Percentiles rank a stretch among this genome's conserved stretches.
Conservation (phyloP, 2,113 vertebrate genomes). For the Hemiscyllium ocellatum region DNA sequence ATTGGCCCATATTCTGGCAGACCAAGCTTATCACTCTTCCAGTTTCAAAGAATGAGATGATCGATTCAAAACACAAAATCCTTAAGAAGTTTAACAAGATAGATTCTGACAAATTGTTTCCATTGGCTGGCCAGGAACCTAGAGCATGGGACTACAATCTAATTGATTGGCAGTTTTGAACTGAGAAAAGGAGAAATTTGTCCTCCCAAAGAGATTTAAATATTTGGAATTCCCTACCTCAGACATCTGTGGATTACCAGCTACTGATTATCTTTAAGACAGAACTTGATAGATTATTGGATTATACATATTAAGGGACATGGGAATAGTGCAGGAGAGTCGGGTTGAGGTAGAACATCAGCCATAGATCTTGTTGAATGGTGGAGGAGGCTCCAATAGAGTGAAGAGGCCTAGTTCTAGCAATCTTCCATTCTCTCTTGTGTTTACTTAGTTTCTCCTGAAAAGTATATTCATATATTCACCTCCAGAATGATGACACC, state of each 20-base stretch:
- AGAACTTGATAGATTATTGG: neutral
- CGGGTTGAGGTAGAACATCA: neutral
- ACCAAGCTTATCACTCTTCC: neutral
- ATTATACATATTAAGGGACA: neutral
- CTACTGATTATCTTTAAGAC: neutral
- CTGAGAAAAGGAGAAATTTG: neutral
- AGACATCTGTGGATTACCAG: neutral
- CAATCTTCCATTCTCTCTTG: neutral
- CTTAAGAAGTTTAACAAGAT: neutral
- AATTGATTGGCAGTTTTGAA: neutral
- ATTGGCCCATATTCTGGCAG: neutral
- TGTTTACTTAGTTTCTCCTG: neutral
- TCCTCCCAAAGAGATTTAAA: neutral
- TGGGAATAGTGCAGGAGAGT: neutral
- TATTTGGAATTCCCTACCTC: neutral
- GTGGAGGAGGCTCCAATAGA: neutral
- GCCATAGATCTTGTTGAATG: neutral
- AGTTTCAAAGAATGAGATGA: neutral
- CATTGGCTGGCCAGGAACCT: neutral
- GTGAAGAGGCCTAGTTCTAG: neutral
- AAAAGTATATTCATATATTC: neutral
- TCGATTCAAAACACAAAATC: neutral
- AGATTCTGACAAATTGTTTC: neutral
- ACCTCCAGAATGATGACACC: neutral
- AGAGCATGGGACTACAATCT: neutral